These are phyloP conservation scores for Drosophila seclusa DNA, from an alignment of 2,888 invertebrate species.

Conservation along the genomic window DNA sequence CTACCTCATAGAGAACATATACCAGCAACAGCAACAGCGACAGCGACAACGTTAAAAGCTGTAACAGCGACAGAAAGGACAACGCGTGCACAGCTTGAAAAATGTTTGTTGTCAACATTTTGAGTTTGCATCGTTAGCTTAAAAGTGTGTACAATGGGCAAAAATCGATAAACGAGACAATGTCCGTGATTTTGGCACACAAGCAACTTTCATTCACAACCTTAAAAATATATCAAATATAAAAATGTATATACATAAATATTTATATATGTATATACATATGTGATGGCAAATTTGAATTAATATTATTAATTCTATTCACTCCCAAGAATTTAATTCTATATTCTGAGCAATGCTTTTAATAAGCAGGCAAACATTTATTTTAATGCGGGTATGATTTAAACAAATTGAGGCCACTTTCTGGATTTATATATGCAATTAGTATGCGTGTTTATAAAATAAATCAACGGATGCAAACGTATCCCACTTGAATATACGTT, in stretches of 20 bases:
- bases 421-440: background rate
- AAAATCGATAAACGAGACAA: conserved; percentile 74
- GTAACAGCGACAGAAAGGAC: conserved; percentile 50
- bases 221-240: conserved; percentile 5
- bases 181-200: conserved; percentile 50
- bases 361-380: conserved; percentile 9
- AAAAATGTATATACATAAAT: background rate
- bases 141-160: conserved; percentile 71
- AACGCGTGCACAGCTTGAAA: conserved; percentile 78
- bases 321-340: conserved; percentile 12
- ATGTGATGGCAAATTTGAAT: background rate
- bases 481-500: background rate
- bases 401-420: background rate
- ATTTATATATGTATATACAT: background rate
- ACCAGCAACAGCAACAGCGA: conserved; percentile 33
- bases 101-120: conserved; percentile 82
- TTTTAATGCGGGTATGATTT: background rate
- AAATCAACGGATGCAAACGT: background rate
- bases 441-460: background rate
- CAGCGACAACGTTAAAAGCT: conserved; percentile 38
- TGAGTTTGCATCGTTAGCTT: conserved; percentile 81
- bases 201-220: conserved; percentile 29
- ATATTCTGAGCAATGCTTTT: conserved; percentile 22
- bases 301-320: background rate
- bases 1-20: conserved; percentile 59